These are phyloP conservation scores for Apodemia mormo DNA, from an alignment of 2,888 invertebrate species.

Conservation along the genomic window DNA sequence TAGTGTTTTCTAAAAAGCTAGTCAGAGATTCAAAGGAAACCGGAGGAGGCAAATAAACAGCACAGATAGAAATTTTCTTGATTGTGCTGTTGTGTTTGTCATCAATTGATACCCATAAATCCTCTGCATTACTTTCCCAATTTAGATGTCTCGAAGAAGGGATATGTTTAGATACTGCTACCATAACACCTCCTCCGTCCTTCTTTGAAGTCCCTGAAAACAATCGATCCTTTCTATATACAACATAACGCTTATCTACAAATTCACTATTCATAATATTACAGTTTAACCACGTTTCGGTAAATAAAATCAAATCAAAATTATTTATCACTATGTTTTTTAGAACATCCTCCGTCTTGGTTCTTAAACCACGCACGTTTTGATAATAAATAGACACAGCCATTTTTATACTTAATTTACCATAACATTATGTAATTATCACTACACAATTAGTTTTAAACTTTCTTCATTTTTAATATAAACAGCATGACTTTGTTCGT, in stretches of 20 bases:
- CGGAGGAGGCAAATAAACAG: not conserved
- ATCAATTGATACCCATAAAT: not conserved
- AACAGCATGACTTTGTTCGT: not conserved
- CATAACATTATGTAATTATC: not conserved
- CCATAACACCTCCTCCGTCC: conserved; percentile 4
- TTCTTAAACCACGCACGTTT: too few species aligned
- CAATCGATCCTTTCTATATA: not conserved
- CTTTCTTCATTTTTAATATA: not conserved
- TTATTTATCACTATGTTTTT: not conserved
- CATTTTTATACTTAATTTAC: not conserved
- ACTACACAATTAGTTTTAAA: too few species aligned
- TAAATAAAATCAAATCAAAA: not conserved
- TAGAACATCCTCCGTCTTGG: not conserved
- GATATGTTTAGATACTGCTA: not conserved
- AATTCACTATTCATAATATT: not conserved
- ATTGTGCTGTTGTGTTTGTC: not conserved
- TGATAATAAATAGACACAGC: not conserved
- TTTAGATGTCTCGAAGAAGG: not conserved
- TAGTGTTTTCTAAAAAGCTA: not conserved
- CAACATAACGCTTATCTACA: conserved; percentile 1
- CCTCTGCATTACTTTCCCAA: not conserved
- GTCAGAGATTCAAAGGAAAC: not conserved
- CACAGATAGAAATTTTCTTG: not conserved
- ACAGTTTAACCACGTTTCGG: not conserved
- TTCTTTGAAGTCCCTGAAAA: not conserved